Evolutionary conservation across 2,113 vertebrate genomes (phyloP).

Genomic region (Phainopepla nitens): DNA sequence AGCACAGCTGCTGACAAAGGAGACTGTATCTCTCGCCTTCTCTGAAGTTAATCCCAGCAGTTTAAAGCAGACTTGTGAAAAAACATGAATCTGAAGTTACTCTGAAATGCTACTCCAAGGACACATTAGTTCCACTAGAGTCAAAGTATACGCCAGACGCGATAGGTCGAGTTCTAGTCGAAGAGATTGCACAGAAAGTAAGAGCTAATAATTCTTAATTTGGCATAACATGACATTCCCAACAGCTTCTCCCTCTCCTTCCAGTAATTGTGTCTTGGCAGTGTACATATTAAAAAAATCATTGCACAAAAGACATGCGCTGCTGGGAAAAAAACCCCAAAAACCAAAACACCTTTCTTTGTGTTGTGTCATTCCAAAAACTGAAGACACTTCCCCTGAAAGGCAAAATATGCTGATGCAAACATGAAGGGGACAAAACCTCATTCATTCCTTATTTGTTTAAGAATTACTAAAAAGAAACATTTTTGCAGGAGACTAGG

Average conservation of each 20-base stretch:
- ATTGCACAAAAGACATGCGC: neutral
- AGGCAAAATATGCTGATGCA: neutral
- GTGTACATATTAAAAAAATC: neutral
- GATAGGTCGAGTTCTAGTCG: slow-evolving; percentile 3
- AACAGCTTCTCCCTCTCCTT: slow-evolving; percentile 16
- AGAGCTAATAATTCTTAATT: slow-evolving; percentile 55
- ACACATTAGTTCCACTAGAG: slow-evolving; percentile 56
- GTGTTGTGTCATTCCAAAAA: neutral
- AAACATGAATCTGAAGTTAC: slow-evolving; percentile 19
- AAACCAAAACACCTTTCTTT: slow-evolving; percentile 16
- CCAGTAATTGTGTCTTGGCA: neutral
- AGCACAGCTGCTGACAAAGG: slow-evolving; percentile 39
- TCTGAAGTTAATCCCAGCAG: slow-evolving; percentile 45
- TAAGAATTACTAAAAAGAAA: slow-evolving; percentile 46
- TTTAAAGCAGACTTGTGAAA: slow-evolving; percentile 31
- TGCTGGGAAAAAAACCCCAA: neutral
- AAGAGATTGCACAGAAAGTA: slow-evolving; percentile 29
- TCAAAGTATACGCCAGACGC: neutral
- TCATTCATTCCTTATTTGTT: slow-evolving; percentile 31
- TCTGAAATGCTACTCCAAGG: slow-evolving; percentile 43
- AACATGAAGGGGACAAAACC: neutral
- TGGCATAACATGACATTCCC: slow-evolving; percentile 35
- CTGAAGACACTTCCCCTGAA: neutral
- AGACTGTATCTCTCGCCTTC: neutral
- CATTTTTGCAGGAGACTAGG: neutral